phyloP scores from a whole-genome alignment of 2,888 invertebrate genomes.

The Petrolisthes cinctipes region DNA sequence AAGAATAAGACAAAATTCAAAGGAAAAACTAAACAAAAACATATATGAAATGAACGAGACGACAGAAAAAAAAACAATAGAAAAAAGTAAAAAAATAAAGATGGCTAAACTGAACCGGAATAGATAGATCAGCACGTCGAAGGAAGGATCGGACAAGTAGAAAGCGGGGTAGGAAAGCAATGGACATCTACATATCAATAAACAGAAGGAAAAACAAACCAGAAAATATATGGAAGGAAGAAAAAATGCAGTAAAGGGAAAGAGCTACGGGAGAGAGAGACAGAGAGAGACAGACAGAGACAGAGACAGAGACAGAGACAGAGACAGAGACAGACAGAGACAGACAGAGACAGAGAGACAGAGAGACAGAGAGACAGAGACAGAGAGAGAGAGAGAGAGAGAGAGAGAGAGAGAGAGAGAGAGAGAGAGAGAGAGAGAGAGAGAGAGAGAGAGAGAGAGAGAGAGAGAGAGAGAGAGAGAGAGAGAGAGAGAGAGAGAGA shows the following conservation, averaged over 20 bases:
- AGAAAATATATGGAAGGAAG: not conserved
- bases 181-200: too few species aligned
- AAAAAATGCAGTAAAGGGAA: not conserved
- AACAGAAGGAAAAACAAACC: not conserved
- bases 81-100: not conserved
- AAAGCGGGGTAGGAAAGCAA: not conserved
- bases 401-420: not conserved
- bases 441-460: not conserved
- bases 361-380: not conserved
- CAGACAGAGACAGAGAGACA: not conserved
- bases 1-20: not conserved
- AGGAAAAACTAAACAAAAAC: not conserved
- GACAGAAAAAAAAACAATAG: not conserved
- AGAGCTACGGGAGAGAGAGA: not conserved
- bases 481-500: not conserved
- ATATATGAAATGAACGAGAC: not conserved
- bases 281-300: slow-evolving; percentile 24
- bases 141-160: not conserved
- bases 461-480: not conserved
- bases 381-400: not conserved
- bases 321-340: slow-evolving; percentile 21
- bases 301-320: slow-evolving; percentile 20
- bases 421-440: not conserved
- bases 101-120: not conserved
- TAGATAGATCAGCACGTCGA: not conserved